Evolutionary conservation across 2,888 invertebrate genomes (phyloP), one percentile per base, ranked within the genome.

Genomic region (Epirrita christyi): DNA sequence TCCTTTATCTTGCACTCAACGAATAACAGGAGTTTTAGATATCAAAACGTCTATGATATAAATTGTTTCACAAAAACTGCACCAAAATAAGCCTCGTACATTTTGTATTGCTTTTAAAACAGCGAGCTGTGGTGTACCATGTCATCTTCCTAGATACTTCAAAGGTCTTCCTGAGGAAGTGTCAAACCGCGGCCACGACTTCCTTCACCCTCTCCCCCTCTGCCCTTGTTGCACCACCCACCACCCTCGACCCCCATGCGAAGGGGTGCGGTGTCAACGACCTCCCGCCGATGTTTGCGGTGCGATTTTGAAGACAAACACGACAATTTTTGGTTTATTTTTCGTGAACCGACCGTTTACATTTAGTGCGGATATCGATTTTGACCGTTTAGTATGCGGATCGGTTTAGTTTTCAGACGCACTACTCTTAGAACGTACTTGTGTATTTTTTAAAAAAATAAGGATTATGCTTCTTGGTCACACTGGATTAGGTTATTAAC

Each of bases 131-230:
- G 21, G 21, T 62, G 53, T 51, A 48, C 55, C 59, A 64, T 59
- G 64, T 70, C 72, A 76, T 81, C 80, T 86, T 81, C 75, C 72
- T 75, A 75, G 75, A 71, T 74, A 83, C 85, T 80, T 86, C 85
- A 87, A 89, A 89, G 86, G 86, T 86, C 88, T 90, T 91, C 90
- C 89, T 86, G 87, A 90, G 91, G 91, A 91, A 88, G 89, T 88
- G 88, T 88, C 86, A 86, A 88, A 90, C 89, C 88, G 81, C 88
- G 86, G 83, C 83, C 84, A 76, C 81, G 83, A 81, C 83, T 87
- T 90, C 87, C 89, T 78, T 69, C 59, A 53, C 70, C 71, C 64
- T 71, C 67, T 14, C 37, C 46, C 69, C 75, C 66, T 55, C 61
- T 21, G 21, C 21, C 21, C 2, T 4, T 21, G 67, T 65, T 73